Base-by-base conservation (phyloP, 2,888 invertebrate genomes). In the Panopea generosa region DNA sequence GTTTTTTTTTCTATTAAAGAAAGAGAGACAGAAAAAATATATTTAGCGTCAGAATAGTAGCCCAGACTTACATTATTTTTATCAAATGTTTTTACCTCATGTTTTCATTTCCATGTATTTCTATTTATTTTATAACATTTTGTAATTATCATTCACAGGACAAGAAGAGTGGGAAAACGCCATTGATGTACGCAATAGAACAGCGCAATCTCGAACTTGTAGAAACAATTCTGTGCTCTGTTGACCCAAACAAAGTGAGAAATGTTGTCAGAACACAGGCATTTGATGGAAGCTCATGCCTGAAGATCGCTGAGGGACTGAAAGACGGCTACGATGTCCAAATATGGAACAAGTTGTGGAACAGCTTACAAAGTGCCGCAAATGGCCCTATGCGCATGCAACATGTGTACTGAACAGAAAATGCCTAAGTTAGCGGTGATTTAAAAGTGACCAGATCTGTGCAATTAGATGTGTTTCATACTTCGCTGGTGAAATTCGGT, bases 151-250 rank as follows among this genome's bases (percentile, higher is more conserved):
- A 33, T 33, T 84, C 63, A 7, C 76, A 89, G 89, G 87, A 85
- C 45, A 87, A 88, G 69, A 87, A 88, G 74, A 89, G 84, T 83
- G 90, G 90, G 3, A 89, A 89, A 59, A 90, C 90, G 1, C 87
- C 89, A 1, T 67, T 90, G 26, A 89, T 89, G 89, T 89, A 89
- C 67, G 89, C 89, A 0, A 82, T 90, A 40, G 89, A 90, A 69
- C 83, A 86, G 14, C 74, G 84, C 24, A 85, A 87, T 73, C 60
- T 82, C 14, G 62, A 61, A 14, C 69, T 90, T 6, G 86, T 90
- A 0, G 86, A 88, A 65, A 78, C 74, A 16, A 85, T 86, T 29
- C 69, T 89, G 45, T 66, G 66, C 7, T 61, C 83, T n/a, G 82
- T 90, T 6, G 86, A 89, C 7, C 83, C 84, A 2, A 69, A 56